Evolutionary conservation across 2,888 invertebrate species (phyloP).

Genomic region (Margaritifera margaritifera): DNA sequence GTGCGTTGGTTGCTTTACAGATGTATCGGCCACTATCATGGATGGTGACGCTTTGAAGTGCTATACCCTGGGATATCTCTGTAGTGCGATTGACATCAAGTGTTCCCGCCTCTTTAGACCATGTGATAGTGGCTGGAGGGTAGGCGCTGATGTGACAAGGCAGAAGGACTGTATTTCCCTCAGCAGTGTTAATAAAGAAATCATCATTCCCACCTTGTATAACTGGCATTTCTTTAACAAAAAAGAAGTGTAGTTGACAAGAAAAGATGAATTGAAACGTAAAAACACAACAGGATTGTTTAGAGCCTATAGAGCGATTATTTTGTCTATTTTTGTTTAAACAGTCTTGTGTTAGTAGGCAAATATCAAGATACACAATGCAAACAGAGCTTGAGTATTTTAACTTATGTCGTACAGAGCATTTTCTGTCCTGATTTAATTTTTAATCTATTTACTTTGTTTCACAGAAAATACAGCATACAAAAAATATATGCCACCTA

Average conservation of each 20-base stretch:
- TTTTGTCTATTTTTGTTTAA: no score
- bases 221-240: conserved; percentile 15
- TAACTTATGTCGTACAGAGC: no score
- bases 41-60: conserved; percentile 15
- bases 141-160: conserved; percentile 25
- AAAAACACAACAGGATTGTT: no score
- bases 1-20: conserved; percentile 29
- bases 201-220: conserved; percentile 26
- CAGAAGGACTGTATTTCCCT: conserved; percentile 29
- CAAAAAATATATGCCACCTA: no score
- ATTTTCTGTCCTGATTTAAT: no score
- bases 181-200: conserved; percentile 15
- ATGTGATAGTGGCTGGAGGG: conserved; percentile 22
- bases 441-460: no score
- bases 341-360: no score
- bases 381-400: no score
- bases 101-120: conserved; percentile 23
- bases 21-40: conserved; percentile 27
- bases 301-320: no score
- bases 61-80: conserved; percentile 23
- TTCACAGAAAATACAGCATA: no score
- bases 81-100: conserved; percentile 26
- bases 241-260: background rate
- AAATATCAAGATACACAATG: no score
- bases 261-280: no score